Base-by-base conservation (phyloP, 2,113 vertebrate genomes). In the Peromyscus polionotus region DNA sequence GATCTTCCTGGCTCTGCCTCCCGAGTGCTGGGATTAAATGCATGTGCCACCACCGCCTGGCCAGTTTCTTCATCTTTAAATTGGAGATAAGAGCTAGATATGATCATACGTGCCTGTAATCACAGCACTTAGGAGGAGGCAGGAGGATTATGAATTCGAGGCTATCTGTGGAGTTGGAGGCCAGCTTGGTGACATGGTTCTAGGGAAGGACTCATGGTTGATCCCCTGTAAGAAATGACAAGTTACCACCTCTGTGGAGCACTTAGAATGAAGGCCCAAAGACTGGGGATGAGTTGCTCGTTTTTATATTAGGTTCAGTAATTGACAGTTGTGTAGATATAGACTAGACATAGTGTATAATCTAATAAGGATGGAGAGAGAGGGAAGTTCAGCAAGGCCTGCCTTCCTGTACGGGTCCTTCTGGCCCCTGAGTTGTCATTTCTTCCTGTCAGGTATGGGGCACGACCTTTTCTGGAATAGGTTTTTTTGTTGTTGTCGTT, bases 41-140 rank as follows among this genome's bases (percentile, higher is more conserved):
- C 51, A 51, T 51, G 51, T 51, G 51, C 51, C 51, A 51, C 51
- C 51, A 51, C 51, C 9, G 51, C 9, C 51, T 11, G 51, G 51
- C 51, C 51, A 20, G n/a, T 93, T 94, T 92, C 54, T 22, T 90
- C 63, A 42, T 70, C n/a, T 90, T 59, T 90, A 81, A 72, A 61
- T 51, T 11, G 67, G 51, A 26, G 67, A 31, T 67, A 63, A 75
- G 9, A 61, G 39, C 39, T 28, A 48, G 39, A 17, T 67, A 7
- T 86, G 26, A 63, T 33, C 14, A 28, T 28, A 20, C 24, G 67
- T 45, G 42, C 61, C 63, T 86, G 9, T 86, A 33, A 42, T 67
- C 39, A 67, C n/a, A 67, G 8, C 39, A 19, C 39, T 45, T 33
- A 42, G 59, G n/a, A 85, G 61, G 24, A 86, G 61, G 42, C 83